Percentiles rank a stretch among this genome's conserved stretches.
phyloP scores from a whole-genome alignment of 2,797 vertebrate species.

The Acanthurus lineatus region DNA sequence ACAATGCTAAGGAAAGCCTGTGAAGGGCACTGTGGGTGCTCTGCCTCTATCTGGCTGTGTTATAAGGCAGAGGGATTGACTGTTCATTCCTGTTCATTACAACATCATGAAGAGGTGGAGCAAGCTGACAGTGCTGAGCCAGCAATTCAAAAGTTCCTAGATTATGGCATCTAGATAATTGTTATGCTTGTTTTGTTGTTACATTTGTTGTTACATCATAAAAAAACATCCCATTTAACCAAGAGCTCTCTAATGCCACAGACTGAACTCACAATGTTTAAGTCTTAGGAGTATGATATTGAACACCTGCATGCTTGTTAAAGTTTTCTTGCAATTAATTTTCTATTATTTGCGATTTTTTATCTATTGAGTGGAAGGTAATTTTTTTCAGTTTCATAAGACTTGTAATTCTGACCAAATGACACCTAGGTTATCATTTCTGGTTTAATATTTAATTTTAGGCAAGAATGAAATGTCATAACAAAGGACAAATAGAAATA shows the following conservation, averaged over 20 bases:
- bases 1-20: conserved; percentile 58
- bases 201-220: neutral
- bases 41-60: conserved; percentile 55
- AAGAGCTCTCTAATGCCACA: neutral
- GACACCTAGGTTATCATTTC: no score
- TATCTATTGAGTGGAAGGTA: no score
- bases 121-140: conserved; percentile 47
- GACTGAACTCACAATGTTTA: no score
- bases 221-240: conserved; percentile 3
- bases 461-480: no score
- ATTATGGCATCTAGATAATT: neutral
- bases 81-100: conserved; percentile 69
- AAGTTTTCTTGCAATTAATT: no score
- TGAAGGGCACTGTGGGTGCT: conserved; percentile 58
- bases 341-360: no score
- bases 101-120: conserved; percentile 79
- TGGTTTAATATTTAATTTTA: no score
- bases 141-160: conserved; percentile 9
- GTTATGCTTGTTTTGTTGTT: neutral
- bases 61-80: conserved; percentile 67
- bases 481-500: no score
- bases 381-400: no score
- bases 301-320: no score
- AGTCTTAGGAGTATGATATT: no score
- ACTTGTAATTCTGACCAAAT: no score